Evolutionary conservation across 2,888 invertebrate genomes (phyloP).

Genomic region (Andrena marginata): DNA sequence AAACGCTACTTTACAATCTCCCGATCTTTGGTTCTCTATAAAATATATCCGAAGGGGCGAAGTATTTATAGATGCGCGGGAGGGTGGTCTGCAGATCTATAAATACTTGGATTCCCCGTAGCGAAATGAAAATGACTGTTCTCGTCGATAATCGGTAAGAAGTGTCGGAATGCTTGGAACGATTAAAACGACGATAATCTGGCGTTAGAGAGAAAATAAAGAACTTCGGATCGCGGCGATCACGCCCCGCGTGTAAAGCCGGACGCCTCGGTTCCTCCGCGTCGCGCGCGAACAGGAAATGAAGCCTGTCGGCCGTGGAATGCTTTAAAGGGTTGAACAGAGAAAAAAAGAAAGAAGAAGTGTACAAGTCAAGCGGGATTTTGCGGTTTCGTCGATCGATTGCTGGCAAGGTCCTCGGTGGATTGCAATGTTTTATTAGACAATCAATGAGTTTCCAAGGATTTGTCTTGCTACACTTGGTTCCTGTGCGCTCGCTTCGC

Average conservation of each 20-base stretch:
- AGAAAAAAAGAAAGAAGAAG: slow-evolving; percentile 36
- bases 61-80: slow-evolving; percentile 3
- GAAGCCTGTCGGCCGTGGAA: slow-evolving; percentile 36
- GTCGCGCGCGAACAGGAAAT: slow-evolving; percentile 31
- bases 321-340: slow-evolving; percentile 53
- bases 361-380: slow-evolving; percentile 47
- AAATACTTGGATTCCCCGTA: slow-evolving; percentile 2
- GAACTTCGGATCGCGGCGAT: slow-evolving; percentile 27
- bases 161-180: neutral
- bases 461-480: slow-evolving; percentile 59
- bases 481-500: slow-evolving; percentile 57
- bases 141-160: neutral
- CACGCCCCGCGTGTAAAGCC: neutral
- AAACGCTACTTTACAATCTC: neutral
- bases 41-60: neutral
- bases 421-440: slow-evolving; percentile 76
- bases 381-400: slow-evolving; percentile 61
- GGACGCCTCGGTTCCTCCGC: slow-evolving; percentile 29
- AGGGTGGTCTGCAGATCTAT: neutral
- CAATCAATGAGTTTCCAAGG: slow-evolving; percentile 62
- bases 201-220: neutral
- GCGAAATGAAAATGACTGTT: slow-evolving; percentile 5
- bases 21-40: neutral
- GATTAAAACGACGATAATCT: neutral
- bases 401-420: slow-evolving; percentile 72